Evolutionary conservation across 2,797 vertebrate species (phyloP).

Genomic region (Atherinosoma microstoma): DNA sequence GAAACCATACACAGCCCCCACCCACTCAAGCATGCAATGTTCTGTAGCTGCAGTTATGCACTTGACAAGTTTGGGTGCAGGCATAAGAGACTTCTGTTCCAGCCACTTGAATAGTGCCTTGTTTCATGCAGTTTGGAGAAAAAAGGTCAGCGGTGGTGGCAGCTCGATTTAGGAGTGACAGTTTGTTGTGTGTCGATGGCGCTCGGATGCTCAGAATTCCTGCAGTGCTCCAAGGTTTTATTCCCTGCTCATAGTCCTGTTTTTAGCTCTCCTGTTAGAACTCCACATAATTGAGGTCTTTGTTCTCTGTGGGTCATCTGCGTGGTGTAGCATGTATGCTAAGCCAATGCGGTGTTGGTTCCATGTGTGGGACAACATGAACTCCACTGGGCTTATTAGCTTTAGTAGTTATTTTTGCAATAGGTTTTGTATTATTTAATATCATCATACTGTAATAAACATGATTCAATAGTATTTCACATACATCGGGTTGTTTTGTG

Average conservation of each 20-base stretch:
- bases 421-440: background rate
- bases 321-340: conserved; percentile 49
- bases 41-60: conserved; percentile 53
- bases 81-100: conserved; percentile 75
- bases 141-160: conserved; percentile 60
- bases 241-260: conserved; percentile 69
- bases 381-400: conserved; percentile 45
- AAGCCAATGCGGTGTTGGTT: conserved; percentile 44
- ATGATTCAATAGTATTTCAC: background rate
- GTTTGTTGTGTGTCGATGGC: conserved; percentile 64
- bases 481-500: background rate
- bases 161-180: conserved; percentile 63
- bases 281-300: conserved; percentile 80
- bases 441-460: background rate
- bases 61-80: conserved; percentile 59
- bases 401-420: background rate
- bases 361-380: conserved; percentile 50
- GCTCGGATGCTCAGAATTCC: conserved; percentile 76
- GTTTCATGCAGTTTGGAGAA: conserved; percentile 68
- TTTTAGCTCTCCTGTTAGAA: conserved; percentile 79
- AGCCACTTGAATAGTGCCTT: conserved; percentile 72
- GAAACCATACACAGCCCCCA: conserved; percentile 40
- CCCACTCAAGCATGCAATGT: conserved; percentile 39
- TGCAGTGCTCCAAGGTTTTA: conserved; percentile 71
- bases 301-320: conserved; percentile 70